A percentile compares a stretch with the other conserved stretches of the same genome.
Evolutionary conservation across 2,113 vertebrate genomes (phyloP).

Genomic region (Calidris pygmaea): DNA sequence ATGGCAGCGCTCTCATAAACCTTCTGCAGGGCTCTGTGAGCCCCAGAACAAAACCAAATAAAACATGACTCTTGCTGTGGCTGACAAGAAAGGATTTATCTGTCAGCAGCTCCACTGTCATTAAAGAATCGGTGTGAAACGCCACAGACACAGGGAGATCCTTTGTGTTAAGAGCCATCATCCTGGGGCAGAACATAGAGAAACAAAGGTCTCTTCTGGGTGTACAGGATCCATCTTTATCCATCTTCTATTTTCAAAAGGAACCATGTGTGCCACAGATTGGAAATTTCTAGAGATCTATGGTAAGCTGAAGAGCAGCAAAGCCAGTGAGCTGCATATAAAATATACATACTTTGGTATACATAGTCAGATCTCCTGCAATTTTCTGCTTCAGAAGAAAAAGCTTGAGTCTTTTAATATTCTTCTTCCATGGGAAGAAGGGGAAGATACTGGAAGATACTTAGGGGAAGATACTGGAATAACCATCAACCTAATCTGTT

Average conservation of each 20-base stretch:
- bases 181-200: not conserved
- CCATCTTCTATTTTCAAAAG: not conserved
- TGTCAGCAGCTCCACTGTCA: not conserved
- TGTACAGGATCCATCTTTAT: not conserved
- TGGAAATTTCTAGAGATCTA: not conserved
- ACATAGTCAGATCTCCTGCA: not conserved
- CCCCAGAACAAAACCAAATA: not conserved
- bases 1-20: not conserved
- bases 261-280: not conserved
- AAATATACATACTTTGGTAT: not conserved
- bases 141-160: not conserved
- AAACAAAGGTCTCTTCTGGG: not conserved
- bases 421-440: not conserved
- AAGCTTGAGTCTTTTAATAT: not conserved
- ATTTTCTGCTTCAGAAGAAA: not conserved
- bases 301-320: not conserved
- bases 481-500: not conserved
- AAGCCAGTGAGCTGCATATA: not conserved
- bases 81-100: not conserved
- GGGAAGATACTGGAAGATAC: not conserved
- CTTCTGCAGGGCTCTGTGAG: not conserved
- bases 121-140: not conserved
- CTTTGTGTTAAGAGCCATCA: not conserved
- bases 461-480: not conserved
- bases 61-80: not conserved